Percentiles rank a stretch among this genome's conserved stretches.
These are phyloP conservation scores for Luscinia luscinia DNA, from an alignment of 2,797 vertebrate species.

Conservation along the genomic window DNA sequence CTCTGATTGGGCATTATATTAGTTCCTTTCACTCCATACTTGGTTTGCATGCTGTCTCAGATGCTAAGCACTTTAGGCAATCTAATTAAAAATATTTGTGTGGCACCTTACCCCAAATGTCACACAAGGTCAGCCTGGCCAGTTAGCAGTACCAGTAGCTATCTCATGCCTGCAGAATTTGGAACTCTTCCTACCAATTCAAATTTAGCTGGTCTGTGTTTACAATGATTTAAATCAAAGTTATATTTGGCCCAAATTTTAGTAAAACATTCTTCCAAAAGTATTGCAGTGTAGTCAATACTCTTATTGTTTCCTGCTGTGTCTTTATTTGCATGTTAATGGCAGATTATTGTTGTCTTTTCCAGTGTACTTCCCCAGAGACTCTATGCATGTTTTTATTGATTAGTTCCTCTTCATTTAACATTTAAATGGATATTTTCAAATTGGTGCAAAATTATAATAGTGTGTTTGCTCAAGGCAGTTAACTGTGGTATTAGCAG, in stretches of 20 bases:
- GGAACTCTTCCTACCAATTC: not conserved
- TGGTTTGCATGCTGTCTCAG: not conserved
- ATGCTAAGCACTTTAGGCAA: not conserved
- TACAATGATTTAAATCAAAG: not conserved
- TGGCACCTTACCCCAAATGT: not conserved
- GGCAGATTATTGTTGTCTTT: conserved; percentile 35
- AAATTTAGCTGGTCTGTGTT: not conserved
- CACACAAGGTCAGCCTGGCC: not conserved
- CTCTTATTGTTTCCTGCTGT: conserved; percentile 50
- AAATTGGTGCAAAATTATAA: conserved; percentile 59
- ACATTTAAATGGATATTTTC: conserved; percentile 69
- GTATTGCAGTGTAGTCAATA: not conserved
- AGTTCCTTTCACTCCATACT: not conserved
- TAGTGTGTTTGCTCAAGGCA: conserved; percentile 65
- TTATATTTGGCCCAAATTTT: conserved; percentile 31
- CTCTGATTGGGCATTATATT: not conserved
- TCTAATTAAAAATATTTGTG: not conserved
- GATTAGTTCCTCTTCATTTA: conserved; percentile 73
- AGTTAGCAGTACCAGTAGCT: not conserved
- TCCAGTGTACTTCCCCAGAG: conserved; percentile 50
- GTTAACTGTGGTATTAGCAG: conserved; percentile 17
- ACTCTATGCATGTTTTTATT: conserved; percentile 60
- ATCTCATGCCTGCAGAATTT: not conserved
- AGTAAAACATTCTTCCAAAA: not conserved
- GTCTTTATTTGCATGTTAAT: conserved; percentile 67